Evolutionary conservation across 2,888 invertebrate species (phyloP).

Genomic region (Limnephilus auricula): DNA sequence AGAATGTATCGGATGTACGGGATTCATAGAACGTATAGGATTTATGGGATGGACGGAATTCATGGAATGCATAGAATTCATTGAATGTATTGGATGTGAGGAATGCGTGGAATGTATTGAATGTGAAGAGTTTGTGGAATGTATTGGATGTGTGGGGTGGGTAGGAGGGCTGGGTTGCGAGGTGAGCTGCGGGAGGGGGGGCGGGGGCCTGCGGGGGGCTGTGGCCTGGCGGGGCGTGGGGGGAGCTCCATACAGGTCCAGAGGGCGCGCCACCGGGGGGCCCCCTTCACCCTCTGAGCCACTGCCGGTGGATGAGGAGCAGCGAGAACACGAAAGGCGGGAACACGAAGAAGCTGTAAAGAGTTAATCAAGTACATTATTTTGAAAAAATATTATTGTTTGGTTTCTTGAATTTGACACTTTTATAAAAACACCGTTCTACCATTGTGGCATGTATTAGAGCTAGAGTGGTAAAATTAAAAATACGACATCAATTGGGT

Average conservation of each 20-base stretch:
- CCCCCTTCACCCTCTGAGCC: constrained; percentile 70
- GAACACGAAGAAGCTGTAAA: constrained; percentile 84
- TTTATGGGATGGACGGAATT: not conserved
- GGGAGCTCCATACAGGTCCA: constrained; percentile 69
- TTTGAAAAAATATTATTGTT: not conserved
- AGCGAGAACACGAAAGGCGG: constrained; percentile 83
- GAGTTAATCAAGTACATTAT: not conserved
- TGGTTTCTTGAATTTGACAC: too few relatives aligned
- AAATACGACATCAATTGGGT: too few relatives aligned
- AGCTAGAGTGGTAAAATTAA: too few relatives aligned
- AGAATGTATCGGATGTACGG: not conserved
- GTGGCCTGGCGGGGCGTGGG: constrained; percentile 68
- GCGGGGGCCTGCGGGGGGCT: constrained; percentile 66
- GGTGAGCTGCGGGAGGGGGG: constrained; percentile 67
- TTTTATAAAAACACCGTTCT: not conserved
- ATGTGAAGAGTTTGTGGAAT: too few relatives aligned
- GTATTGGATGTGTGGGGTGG: constrained; percentile 56
- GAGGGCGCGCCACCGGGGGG: constrained; percentile 67
- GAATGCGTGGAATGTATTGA: too few relatives aligned
- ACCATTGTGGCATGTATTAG: not conserved
- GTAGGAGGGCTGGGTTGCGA: constrained; percentile 66
- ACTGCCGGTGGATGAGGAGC: constrained; percentile 73
- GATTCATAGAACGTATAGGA: not conserved
- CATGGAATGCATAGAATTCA: not conserved
- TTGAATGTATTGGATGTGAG: not conserved